Evolutionary conservation across 2,888 invertebrate genomes (phyloP).

Genomic region (Notodonta ziczac): DNA sequence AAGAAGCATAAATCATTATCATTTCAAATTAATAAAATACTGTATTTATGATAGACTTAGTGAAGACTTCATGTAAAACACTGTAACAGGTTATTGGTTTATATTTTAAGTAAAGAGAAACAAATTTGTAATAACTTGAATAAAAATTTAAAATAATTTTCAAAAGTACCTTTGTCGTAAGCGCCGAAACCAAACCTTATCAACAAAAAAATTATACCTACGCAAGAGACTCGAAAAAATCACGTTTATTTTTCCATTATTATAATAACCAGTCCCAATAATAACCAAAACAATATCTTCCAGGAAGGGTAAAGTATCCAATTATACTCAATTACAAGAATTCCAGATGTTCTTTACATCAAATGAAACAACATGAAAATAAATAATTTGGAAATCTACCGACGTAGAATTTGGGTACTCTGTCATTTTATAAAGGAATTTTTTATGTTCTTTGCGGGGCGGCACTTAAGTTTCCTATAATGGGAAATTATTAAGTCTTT

Average conservation of each 20-base stretch:
- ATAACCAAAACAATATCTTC: constrained; percentile 14
- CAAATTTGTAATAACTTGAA: too few species aligned
- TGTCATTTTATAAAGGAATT: constrained; percentile 10
- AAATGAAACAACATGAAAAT: background rate
- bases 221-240: background rate
- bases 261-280: constrained; percentile 1
- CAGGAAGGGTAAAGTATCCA: constrained; percentile 47
- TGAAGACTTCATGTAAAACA: too few species aligned
- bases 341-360: constrained; percentile 23
- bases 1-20: too few species aligned
- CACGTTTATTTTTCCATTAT: background rate
- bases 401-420: constrained; percentile 16
- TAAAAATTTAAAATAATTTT: too few species aligned
- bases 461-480: too few species aligned
- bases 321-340: constrained; percentile 48
- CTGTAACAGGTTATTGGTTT: too few species aligned
- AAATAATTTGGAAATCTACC: background rate
- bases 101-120: too few species aligned
- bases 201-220: background rate
- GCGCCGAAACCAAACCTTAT: background rate
- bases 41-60: too few species aligned
- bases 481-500: too few species aligned
- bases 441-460: too few species aligned
- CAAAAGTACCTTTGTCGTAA: background rate
- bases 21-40: too few species aligned